These are phyloP conservation scores for Melanargia galathea DNA, from an alignment of 2,888 invertebrate genomes.

Conservation along the genomic window DNA sequence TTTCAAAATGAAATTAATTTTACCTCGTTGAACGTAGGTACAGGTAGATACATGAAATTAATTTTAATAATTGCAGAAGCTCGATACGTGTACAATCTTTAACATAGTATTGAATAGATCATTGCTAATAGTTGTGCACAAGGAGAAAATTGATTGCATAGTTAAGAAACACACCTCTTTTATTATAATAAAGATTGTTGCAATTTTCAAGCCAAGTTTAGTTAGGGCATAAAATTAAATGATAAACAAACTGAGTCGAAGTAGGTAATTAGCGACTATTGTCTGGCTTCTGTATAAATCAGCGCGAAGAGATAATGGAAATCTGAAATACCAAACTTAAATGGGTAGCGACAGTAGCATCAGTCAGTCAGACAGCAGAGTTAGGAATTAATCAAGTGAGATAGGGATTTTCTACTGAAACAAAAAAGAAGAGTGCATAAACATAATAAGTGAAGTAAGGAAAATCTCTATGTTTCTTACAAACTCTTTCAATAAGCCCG, in stretches of 20 bases:
- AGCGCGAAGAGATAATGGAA: constrained; percentile 1
- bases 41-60: no score
- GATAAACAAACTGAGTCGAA: not conserved
- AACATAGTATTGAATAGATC: no score
- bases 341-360: not conserved
- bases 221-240: not conserved
- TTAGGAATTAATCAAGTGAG: not conserved
- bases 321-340: constrained; percentile 6
- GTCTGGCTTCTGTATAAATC: not conserved
- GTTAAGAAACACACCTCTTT: not conserved
- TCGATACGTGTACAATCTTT: no score
- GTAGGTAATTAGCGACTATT: constrained; percentile 1
- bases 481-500: not conserved
- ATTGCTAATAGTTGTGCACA: no score
- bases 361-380: not conserved
- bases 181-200: not conserved
- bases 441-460: not conserved
- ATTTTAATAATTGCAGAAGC: no score
- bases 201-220: not conserved
- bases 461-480: no score
- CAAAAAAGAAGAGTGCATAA: not conserved
- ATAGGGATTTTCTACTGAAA: not conserved
- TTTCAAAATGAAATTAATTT: no score
- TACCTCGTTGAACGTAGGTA: no score
- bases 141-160: no score